Conservation (phyloP, 2,888 invertebrate species). For the Teleiodes luculella region DNA sequence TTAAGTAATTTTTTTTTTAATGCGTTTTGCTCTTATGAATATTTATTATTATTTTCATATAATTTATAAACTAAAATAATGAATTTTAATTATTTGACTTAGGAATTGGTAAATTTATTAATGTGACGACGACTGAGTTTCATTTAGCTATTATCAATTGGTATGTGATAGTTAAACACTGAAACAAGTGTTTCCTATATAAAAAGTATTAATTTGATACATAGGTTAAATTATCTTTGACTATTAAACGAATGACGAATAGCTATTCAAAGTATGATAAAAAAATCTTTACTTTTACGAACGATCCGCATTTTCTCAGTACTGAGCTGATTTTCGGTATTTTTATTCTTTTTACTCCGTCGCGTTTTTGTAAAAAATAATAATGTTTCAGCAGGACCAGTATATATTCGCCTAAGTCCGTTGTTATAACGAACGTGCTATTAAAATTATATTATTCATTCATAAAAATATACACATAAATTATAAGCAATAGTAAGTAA, state of each 20-base stretch:
- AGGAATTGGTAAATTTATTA: slow-evolving; percentile 14
- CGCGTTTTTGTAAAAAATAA: no score
- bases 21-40: not conserved
- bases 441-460: no score
- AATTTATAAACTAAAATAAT: slow-evolving; percentile 6
- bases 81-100: slow-evolving; percentile 12
- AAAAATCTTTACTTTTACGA: no score
- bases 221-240: not conserved
- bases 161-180: slow-evolving; percentile 13
- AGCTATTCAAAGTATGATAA: no score
- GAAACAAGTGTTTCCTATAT: slow-evolving; percentile 14
- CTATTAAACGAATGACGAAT: no score
- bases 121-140: not conserved
- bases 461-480: no score
- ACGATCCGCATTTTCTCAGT: no score
- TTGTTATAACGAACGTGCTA: not conserved
- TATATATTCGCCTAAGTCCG: not conserved
- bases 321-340: no score
- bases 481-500: no score
- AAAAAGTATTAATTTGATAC: slow-evolving; percentile 15
- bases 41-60: not conserved
- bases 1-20: not conserved
- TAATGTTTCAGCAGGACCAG: not conserved
- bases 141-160: slow-evolving; percentile 8
- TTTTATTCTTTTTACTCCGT: no score